phyloP scores from a whole-genome alignment of 2,888 invertebrate genomes.

The Epinotia bilunana region DNA sequence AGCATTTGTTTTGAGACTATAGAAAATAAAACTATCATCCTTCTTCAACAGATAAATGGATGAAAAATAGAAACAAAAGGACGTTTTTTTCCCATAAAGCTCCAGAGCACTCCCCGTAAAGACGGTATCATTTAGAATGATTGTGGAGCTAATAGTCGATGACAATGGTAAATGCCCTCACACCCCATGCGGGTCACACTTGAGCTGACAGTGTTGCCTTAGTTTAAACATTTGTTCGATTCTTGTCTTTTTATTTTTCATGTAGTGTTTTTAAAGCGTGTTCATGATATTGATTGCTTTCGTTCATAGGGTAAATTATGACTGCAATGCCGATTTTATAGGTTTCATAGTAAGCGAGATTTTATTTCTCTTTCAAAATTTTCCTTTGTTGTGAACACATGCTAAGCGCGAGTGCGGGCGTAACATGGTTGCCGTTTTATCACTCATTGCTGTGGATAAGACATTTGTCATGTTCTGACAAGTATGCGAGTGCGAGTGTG shows the following conservation, averaged over 20 bases:
- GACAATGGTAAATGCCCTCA: constrained; percentile 67
- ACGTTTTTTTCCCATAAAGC: constrained; percentile 57
- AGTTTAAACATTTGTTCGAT: constrained; percentile 25
- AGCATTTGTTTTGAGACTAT: too few relatives aligned
- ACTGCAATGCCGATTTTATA: too few relatives aligned
- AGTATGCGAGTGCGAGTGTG: too few relatives aligned
- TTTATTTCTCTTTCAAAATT: too few relatives aligned
- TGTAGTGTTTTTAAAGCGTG: background rate
- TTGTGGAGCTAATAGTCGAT: constrained; percentile 65
- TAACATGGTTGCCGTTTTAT: too few relatives aligned
- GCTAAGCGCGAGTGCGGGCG: too few relatives aligned
- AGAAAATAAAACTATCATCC: background rate
- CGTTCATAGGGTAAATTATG: background rate
- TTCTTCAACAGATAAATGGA: too few relatives aligned
- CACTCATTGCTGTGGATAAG: too few relatives aligned
- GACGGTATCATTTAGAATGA: constrained; percentile 61
- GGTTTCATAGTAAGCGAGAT: too few relatives aligned
- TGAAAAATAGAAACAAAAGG: constrained; percentile 22
- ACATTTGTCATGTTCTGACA: too few relatives aligned
- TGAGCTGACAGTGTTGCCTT: constrained; percentile 44
- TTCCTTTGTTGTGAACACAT: too few relatives aligned
- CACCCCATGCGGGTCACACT: constrained; percentile 67
- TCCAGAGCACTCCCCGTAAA: constrained; percentile 59
- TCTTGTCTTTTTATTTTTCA: constrained; percentile 39
- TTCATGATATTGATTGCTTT: background rate